A percentile compares a stretch with the other conserved stretches of the same genome.
These are phyloP conservation scores for Podiceps cristatus DNA, from an alignment of 2,113 vertebrate genomes.

Conservation along the genomic window DNA sequence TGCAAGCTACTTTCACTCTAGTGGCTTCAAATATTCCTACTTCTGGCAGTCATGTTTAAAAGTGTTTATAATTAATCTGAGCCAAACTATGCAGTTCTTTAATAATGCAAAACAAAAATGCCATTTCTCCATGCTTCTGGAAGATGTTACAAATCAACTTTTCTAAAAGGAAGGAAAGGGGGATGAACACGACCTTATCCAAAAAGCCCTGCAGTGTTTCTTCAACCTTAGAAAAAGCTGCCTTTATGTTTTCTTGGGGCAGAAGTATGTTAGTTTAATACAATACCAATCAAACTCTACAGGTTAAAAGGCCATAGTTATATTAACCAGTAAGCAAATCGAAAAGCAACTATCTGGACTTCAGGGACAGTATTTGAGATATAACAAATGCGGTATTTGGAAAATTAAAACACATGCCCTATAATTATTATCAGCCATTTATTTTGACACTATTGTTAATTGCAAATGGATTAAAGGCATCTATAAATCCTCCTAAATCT, in stretches of 20 bases:
- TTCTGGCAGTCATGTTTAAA: not conserved
- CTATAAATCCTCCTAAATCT: not conserved
- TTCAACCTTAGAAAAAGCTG: constrained; percentile 37
- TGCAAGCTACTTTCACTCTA: not conserved
- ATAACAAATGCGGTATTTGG: constrained; percentile 27
- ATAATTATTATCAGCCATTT: not conserved
- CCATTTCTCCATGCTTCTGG: not conserved
- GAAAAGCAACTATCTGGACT: constrained; percentile 40
- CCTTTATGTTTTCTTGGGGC: constrained; percentile 60
- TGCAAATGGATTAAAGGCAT: not conserved
- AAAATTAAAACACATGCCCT: constrained; percentile 52
- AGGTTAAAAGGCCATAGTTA: constrained; percentile 69
- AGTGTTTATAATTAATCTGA: not conserved
- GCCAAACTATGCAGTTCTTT: not conserved
- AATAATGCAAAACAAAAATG: not conserved
- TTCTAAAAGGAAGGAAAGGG: not conserved
- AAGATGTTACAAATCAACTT: constrained; percentile 49
- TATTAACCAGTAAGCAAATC: constrained; percentile 59
- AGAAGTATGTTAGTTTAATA: constrained; percentile 53
- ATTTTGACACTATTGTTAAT: not conserved
- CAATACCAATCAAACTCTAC: constrained; percentile 60
- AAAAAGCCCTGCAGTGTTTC: constrained; percentile 9
- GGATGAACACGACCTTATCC: constrained; percentile 52
- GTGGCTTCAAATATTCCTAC: not conserved
- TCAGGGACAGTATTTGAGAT: constrained; percentile 41